Evolutionary conservation across 2,888 invertebrate species (phyloP).

Genomic region (Parasteatoda lunata): DNA sequence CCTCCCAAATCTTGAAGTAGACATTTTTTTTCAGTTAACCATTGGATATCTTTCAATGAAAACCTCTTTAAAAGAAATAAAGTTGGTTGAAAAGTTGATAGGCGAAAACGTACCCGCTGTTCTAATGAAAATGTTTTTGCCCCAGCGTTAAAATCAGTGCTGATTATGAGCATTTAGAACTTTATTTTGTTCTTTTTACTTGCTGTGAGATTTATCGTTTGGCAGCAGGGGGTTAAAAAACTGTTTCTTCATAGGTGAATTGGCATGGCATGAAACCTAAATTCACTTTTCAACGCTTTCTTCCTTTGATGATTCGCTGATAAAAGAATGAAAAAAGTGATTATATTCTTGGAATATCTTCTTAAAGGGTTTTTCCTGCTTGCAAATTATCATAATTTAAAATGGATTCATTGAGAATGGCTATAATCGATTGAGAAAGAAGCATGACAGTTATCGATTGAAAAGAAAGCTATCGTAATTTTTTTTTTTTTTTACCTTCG

Average conservation of each 20-base stretch:
- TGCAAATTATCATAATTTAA: too few species aligned
- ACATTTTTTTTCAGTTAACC: background rate
- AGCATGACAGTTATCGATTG: too few species aligned
- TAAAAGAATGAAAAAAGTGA: too few species aligned
- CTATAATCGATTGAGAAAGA: too few species aligned
- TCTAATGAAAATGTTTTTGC: background rate
- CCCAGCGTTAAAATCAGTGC: background rate
- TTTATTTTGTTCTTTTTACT: background rate
- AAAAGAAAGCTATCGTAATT: too few species aligned
- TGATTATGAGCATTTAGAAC: background rate
- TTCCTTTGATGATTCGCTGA: background rate
- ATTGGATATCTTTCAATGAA: background rate
- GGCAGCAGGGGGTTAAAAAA: background rate
- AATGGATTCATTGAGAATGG: too few species aligned
- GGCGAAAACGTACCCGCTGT: background rate
- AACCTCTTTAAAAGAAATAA: background rate
- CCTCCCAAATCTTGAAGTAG: background rate
- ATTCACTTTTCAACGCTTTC: background rate
- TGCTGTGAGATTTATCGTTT: slow-evolving; percentile 5
- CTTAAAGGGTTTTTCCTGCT: too few species aligned
- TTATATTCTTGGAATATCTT: too few species aligned
- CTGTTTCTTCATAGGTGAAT: background rate
- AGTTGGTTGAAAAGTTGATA: background rate
- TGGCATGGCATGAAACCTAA: background rate
- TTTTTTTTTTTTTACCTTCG: too few species aligned